phyloP scores from a whole-genome alignment of 2,888 invertebrate species.

The Camptogramma bilineatum region DNA sequence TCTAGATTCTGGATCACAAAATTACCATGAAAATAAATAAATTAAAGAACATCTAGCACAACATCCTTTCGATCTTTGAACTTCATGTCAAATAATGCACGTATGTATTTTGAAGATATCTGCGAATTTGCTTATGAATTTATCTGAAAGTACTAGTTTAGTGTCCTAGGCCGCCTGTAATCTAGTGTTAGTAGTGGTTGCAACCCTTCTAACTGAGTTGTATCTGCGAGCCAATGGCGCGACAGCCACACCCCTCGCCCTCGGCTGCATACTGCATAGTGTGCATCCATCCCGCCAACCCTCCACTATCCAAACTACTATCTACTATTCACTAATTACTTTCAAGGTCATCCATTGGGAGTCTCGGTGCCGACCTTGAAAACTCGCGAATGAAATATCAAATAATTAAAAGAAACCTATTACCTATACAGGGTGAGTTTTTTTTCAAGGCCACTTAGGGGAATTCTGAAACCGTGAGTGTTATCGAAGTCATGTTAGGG shows the following conservation, averaged over 20 bases:
- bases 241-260: conserved; percentile 58
- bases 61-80: not conserved
- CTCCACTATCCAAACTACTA: conserved; percentile 1
- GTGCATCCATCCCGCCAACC: conserved; percentile 51
- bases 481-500: too few relatives aligned
- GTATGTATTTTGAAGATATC: not conserved
- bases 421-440: too few relatives aligned
- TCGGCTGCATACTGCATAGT: conserved; percentile 35
- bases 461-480: too few relatives aligned
- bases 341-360: not conserved
- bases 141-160: not conserved
- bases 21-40: not conserved
- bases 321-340: conserved; percentile 4
- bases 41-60: not conserved
- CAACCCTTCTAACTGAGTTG: conserved; percentile 41
- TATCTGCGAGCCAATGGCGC: conserved; percentile 53
- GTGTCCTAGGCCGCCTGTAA: conserved; percentile 1
- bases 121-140: not conserved
- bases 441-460: too few relatives aligned
- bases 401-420: not conserved
- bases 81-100: not conserved
- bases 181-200: conserved; percentile 25
- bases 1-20: not conserved
- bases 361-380: not conserved
- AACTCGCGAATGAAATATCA: not conserved